Percentiles rank a stretch among this genome's conserved stretches.
Conservation (phyloP, 2,888 invertebrate species). For the Selenia dentaria region DNA sequence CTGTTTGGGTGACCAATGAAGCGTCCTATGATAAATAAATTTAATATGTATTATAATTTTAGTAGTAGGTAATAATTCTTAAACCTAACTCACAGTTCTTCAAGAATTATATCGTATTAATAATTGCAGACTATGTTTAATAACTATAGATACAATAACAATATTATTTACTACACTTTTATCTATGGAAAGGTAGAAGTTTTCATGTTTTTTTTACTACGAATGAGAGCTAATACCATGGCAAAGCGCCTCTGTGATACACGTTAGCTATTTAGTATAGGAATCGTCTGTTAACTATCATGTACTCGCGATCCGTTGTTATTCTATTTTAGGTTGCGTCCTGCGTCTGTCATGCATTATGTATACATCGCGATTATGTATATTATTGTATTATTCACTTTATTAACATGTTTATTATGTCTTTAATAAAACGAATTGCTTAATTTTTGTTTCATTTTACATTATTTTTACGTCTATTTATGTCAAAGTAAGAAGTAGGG, state of each 20-base stretch:
- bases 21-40: no score
- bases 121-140: no score
- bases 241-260: constrained; percentile 77
- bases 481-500: no score
- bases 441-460: constrained; percentile 54
- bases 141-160: no score
- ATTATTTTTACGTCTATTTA: no score
- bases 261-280: constrained; percentile 64
- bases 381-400: constrained; percentile 81
- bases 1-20: no score
- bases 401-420: constrained; percentile 84
- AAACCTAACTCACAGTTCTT: no score
- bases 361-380: constrained; percentile 65
- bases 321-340: constrained; percentile 59
- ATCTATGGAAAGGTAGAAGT: neutral
- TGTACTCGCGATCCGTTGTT: constrained; percentile 56
- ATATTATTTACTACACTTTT: neutral
- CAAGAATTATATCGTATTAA: no score
- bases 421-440: constrained; percentile 83
- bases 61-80: no score
- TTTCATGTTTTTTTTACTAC: neutral
- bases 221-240: constrained; percentile 37
- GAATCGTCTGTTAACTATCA: constrained; percentile 58
- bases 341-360: constrained; percentile 62
- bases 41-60: no score